These are phyloP conservation scores for Synanthedon vespiformis DNA, from an alignment of 2,888 invertebrate genomes.

Conservation along the genomic window DNA sequence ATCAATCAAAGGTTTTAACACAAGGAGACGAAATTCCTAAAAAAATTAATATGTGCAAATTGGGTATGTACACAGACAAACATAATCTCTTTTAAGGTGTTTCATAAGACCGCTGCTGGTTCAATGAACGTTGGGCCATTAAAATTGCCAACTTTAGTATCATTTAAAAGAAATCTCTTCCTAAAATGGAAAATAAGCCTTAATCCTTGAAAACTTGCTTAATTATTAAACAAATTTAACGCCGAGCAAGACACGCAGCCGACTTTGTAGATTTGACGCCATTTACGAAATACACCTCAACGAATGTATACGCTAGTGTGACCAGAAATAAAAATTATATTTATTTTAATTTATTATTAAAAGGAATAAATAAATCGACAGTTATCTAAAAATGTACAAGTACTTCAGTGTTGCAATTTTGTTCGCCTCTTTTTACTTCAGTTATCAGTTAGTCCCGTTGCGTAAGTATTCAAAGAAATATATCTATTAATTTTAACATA, in stretches of 20 bases:
- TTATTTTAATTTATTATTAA: background rate
- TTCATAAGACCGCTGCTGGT: too few relatives aligned
- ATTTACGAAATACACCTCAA: slow-evolving; percentile 30
- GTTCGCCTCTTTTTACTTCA: slow-evolving; percentile 35
- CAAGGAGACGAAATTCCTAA: too few relatives aligned
- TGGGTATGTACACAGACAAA: too few relatives aligned
- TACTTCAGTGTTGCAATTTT: slow-evolving; percentile 10
- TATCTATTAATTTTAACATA: too few relatives aligned
- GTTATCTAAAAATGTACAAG: background rate
- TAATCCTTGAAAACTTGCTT: slow-evolving; percentile 45
- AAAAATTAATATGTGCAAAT: too few relatives aligned
- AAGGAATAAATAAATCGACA: background rate
- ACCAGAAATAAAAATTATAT: slow-evolving; percentile 4
- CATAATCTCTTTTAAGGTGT: too few relatives aligned
- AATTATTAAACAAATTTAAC: slow-evolving; percentile 42
- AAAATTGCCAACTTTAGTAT: too few relatives aligned
- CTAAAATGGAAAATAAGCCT: background rate
- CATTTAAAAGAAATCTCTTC: too few relatives aligned
- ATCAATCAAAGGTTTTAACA: too few relatives aligned
- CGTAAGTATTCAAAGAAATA: slow-evolving; percentile 35
- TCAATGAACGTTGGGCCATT: too few relatives aligned
- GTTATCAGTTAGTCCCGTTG: slow-evolving; percentile 44
- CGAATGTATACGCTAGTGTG: slow-evolving; percentile 17
- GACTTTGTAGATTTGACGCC: slow-evolving; percentile 13
- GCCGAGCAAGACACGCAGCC: slow-evolving; percentile 4